Evolutionary conservation across 1,140 invertebrate species (phyloP).

Genomic region (Magallana gigas): DNA sequence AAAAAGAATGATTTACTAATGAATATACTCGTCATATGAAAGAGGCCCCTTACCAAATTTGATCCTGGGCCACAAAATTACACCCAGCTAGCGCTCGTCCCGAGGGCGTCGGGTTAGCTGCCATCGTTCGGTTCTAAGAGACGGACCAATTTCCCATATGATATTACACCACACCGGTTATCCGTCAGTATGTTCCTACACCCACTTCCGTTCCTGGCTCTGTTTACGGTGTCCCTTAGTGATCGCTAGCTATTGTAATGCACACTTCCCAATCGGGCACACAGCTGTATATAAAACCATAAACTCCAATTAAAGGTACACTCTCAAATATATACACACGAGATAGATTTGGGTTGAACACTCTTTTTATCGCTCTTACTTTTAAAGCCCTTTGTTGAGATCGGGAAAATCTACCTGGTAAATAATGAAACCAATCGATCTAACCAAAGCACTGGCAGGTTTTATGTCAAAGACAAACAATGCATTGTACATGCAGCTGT

Average conservation of each 20-base stretch:
- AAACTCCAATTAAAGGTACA: slow-evolving; percentile 11
- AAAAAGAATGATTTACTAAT: no score
- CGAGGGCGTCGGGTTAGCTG: not conserved
- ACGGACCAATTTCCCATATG: slow-evolving; percentile 7
- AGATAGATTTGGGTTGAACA: not conserved
- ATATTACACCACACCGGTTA: not conserved
- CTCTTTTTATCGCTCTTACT: slow-evolving; percentile 31
- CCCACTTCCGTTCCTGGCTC: not conserved
- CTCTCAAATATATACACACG: not conserved
- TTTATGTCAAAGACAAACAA: slow-evolving; percentile 21
- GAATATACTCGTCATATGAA: no score
- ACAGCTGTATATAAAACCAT: slow-evolving; percentile 1
- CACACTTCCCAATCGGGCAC: slow-evolving; percentile 20
- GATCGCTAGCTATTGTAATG: slow-evolving; percentile 26
- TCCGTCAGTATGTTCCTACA: not conserved
- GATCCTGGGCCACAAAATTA: slow-evolving; percentile 60
- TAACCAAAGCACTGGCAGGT: not conserved
- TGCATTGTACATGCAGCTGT: not conserved
- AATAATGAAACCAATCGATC: slow-evolving; percentile 10
- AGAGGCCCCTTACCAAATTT: slow-evolving; percentile 50
- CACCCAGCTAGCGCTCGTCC: slow-evolving; percentile 50
- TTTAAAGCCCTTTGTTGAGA: not conserved
- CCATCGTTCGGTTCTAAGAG: not conserved
- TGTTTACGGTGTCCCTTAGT: slow-evolving; percentile 22
- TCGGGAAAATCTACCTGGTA: slow-evolving; percentile 10